phyloP scores from a whole-genome alignment of 2,888 invertebrate species.

The Drosophila helvetica region DNA sequence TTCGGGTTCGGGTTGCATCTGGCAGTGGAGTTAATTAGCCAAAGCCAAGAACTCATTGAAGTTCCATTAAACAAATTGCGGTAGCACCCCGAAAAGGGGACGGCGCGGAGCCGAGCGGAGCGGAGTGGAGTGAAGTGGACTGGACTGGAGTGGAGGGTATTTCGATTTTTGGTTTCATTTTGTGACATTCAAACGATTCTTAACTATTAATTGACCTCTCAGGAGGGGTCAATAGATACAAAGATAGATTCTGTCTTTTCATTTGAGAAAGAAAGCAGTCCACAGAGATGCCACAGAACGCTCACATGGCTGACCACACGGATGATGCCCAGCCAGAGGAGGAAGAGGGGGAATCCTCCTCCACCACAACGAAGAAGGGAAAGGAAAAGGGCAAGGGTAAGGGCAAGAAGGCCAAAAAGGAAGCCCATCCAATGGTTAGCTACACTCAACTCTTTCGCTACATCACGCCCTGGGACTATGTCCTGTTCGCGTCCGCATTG shows the following conservation, averaged over 20 bases:
- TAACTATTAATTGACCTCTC: slow-evolving; percentile 72
- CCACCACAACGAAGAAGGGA: slow-evolving; percentile 7
- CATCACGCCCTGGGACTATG: slow-evolving; percentile 86
- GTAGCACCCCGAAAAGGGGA: neutral
- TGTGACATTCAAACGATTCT: slow-evolving; percentile 15
- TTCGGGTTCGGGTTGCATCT: neutral
- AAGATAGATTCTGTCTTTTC: slow-evolving; percentile 42
- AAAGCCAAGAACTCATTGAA: slow-evolving; percentile 22
- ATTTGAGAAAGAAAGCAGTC: slow-evolving; percentile 26
- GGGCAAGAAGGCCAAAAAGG: slow-evolving; percentile 28
- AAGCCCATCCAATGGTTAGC: slow-evolving; percentile 53
- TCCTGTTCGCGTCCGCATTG: slow-evolving; percentile 85
- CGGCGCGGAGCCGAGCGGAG: neutral
- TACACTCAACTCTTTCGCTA: slow-evolving; percentile 85
- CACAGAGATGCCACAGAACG: slow-evolving; percentile 39
- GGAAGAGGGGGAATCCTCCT: slow-evolving; percentile 26
- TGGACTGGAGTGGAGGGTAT: slow-evolving; percentile 22
- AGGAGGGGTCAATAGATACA: slow-evolving; percentile 57
- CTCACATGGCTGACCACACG: slow-evolving; percentile 23
- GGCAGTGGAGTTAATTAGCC: slow-evolving; percentile 39
- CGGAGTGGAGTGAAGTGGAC: neutral
- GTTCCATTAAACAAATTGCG: slow-evolving; percentile 4
- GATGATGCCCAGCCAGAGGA: slow-evolving; percentile 21
- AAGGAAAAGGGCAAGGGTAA: slow-evolving; percentile 10
- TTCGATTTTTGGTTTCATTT: slow-evolving; percentile 39